Evolutionary conservation across 2,113 vertebrate species (phyloP), one percentile per base, ranked within the genome.

Genomic region (Sylvilagus bachmani): DNA sequence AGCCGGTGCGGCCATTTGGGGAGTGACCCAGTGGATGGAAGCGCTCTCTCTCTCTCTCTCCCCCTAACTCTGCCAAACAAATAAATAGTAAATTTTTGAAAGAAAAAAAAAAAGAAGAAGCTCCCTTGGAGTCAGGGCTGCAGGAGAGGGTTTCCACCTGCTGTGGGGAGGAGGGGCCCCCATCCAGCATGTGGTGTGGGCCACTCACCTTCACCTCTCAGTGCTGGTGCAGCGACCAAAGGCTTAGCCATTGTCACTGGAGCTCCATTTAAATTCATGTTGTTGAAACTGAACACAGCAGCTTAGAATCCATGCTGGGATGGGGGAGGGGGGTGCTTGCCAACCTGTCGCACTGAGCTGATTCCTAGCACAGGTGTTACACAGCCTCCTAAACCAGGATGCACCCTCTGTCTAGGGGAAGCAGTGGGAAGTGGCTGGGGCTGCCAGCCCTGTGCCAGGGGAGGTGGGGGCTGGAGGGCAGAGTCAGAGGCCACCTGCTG

Each of bases 181-280:
- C 6, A 19, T 21, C 55, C 55, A 24, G 3, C 67, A 11, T 4
- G 0, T 5, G 21, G 53, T 10, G 82, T n/a, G 27, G 81, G 85
- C 53, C 17, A 33, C 71, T 69, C 79, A 69, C 64, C 64, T 69
- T 86, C 64, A 14, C 62, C 38, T 19, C 5, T 66, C 49, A 3
- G 25, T 3, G 27, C 25, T 3, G 71, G 14, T 6, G 38, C 4
- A 17, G 64, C 0, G 6, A 44, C 36, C 33, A 24, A 0, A 24
- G 53, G 38, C 49, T 5, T 21, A 36, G 0, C 31, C 66, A 8
- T 21, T 80, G 49, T 55, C 13, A 71, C 11, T 49, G 49, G 70
- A 58, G 36, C 38, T 17, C 31, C 24, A 22, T 22, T 13, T 74
- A 70, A 53, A 79, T 75, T 55, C 55, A 33, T 86, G 44, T 75